phyloP scores from a whole-genome alignment of 2,888 invertebrate genomes.

The Dimorphilus gyrociliatus region DNA sequence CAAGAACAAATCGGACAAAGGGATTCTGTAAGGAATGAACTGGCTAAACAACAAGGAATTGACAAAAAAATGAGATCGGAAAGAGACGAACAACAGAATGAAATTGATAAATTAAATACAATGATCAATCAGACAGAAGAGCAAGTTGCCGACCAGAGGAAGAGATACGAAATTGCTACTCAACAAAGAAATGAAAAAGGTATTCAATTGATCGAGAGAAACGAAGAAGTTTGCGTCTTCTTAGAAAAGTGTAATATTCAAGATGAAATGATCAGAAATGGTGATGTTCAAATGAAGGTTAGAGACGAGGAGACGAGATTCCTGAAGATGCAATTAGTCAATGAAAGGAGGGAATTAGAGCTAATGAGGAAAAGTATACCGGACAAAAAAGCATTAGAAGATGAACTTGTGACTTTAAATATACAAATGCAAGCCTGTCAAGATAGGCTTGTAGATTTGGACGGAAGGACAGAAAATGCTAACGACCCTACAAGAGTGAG shows the following conservation, averaged over 20 bases:
- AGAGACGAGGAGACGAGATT: slow-evolving; percentile 35
- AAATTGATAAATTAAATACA: slow-evolving; percentile 33
- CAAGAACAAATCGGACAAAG: slow-evolving; percentile 31
- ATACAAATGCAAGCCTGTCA: slow-evolving; percentile 32
- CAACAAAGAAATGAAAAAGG: slow-evolving; percentile 36
- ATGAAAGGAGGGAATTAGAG: slow-evolving; percentile 26
- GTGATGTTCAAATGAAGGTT: slow-evolving; percentile 31
- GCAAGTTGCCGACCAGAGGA: slow-evolving; percentile 32
- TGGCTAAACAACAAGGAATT: slow-evolving; percentile 32
- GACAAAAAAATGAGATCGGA: slow-evolving; percentile 31
- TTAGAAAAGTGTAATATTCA: slow-evolving; percentile 37
- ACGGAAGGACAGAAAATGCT: slow-evolving; percentile 32
- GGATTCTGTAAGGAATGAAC: slow-evolving; percentile 34
- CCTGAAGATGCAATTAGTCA: slow-evolving; percentile 26
- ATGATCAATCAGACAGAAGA: slow-evolving; percentile 38
- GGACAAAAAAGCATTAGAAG: slow-evolving; percentile 23
- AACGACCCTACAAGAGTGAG: slow-evolving; percentile 27
- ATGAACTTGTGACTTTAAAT: slow-evolving; percentile 31
- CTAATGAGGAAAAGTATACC: slow-evolving; percentile 26
- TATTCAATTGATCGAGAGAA: slow-evolving; percentile 34
- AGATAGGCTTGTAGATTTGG: slow-evolving; percentile 33
- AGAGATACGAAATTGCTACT: slow-evolving; percentile 32
- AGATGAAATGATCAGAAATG: slow-evolving; percentile 35
- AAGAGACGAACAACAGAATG: slow-evolving; percentile 35
- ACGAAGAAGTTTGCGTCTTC: slow-evolving; percentile 37